These are phyloP conservation scores for Gari tellinella DNA, from an alignment of 2,888 invertebrate genomes.

Conservation along the genomic window DNA sequence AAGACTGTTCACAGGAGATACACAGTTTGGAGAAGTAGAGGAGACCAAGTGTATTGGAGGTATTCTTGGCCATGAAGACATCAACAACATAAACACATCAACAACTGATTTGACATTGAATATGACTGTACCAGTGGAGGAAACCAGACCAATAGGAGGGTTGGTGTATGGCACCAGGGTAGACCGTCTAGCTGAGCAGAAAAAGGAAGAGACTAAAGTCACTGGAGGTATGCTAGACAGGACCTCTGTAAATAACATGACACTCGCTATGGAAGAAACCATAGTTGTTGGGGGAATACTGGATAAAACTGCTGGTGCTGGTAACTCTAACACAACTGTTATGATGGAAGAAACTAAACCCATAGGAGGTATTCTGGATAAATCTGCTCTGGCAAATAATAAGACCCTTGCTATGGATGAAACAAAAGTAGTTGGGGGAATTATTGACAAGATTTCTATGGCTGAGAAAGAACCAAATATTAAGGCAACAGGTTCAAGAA, in stretches of 20 bases:
- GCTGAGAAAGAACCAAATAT: neutral
- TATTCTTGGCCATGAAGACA: neutral
- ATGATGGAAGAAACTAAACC: conserved; percentile 36
- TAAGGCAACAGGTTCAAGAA: too few species aligned
- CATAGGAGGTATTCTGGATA: conserved; percentile 6
- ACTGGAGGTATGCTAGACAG: conserved; percentile 20
- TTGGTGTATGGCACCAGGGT: neutral
- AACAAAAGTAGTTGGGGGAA: conserved; percentile 13
- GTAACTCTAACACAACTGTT: too few species aligned
- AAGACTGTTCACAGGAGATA: too few species aligned
- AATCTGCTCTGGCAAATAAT: neutral
- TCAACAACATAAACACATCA: neutral
- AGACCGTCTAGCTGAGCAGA: neutral
- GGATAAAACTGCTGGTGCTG: conserved; percentile 3
- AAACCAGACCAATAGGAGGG: neutral
- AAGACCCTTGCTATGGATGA: conserved; percentile 8
- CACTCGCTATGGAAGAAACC: conserved; percentile 34
- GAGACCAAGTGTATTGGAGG: conserved; percentile 19
- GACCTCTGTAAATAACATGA: conserved; percentile 1
- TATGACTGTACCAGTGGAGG: neutral
- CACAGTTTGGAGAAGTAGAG: conserved; percentile 1
- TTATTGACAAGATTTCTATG: neutral
- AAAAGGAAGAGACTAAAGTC: conserved; percentile 18
- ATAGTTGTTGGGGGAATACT: conserved; percentile 34
- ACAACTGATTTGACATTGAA: neutral